Conservation (phyloP, 2,888 invertebrate species). For the Erebia palarica region DNA sequence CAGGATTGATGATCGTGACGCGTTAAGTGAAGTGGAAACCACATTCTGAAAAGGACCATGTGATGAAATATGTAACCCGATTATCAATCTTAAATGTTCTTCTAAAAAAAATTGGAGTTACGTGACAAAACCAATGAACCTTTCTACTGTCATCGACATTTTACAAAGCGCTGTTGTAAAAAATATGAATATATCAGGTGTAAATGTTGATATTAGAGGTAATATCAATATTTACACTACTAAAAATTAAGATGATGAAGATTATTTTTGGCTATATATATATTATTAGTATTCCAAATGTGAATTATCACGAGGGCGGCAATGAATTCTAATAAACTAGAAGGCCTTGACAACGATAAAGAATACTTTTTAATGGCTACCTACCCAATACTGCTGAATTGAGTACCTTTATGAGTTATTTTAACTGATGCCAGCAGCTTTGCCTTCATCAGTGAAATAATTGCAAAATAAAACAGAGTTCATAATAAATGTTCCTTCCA, state of each 20-base stretch:
- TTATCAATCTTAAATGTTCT: background rate
- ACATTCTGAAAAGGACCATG: slow-evolving; percentile 6
- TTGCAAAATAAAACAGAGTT: background rate
- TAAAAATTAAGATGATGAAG: slow-evolving; percentile 56
- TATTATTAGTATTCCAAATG: slow-evolving; percentile 65
- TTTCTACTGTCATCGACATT: background rate
- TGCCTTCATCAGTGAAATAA: background rate
- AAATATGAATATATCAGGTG: background rate
- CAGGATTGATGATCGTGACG: slow-evolving; percentile 16
- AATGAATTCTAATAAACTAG: slow-evolving; percentile 73
- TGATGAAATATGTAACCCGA: slow-evolving; percentile 1
- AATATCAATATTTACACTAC: slow-evolving; percentile 31
- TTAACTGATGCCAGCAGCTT: slow-evolving; percentile 6
- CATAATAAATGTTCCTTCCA: background rate
- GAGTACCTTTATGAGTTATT: background rate
- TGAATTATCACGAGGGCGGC: slow-evolving; percentile 66
- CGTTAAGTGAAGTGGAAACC: slow-evolving; percentile 17
- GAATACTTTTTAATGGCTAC: slow-evolving; percentile 61
- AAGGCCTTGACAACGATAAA: slow-evolving; percentile 73
- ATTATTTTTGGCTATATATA: no score
- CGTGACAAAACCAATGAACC: background rate
- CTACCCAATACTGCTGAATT: slow-evolving; percentile 39
- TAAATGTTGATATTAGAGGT: background rate
- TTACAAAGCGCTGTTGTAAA: background rate
- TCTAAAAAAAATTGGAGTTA: background rate